Base-by-base conservation (phyloP, 2,113 vertebrate genomes). In the Lampris incognitus region DNA sequence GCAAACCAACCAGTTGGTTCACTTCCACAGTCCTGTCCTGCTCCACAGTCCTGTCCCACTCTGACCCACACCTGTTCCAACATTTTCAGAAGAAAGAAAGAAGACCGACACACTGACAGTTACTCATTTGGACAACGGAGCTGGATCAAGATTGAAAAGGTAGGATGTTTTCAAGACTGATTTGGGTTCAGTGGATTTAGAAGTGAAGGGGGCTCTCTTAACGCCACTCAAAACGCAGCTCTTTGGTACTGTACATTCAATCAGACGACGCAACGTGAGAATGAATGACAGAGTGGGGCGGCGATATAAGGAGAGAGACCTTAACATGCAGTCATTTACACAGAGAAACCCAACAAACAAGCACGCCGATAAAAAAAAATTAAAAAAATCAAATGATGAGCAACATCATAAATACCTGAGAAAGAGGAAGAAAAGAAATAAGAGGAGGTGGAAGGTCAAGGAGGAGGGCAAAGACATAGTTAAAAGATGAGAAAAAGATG, bases 221-320 rank as follows among this genome's bases (percentile, higher is more conserved):
- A 73, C 69, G 62, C 66, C 7, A 51, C 66, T 67, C 68, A 37
- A 24, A 56, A 74, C 11, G 9, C 38, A 62, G 62, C 69, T 88
- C 83, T 91, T 89, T 91, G 88, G 86, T 84, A 74, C 82, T 87
- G 86, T 84, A 74, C 82, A 52, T 79, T 78, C 61, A 67, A 11
- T 51, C 24, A 44, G 49, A 56, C 55, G 5, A 37, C 50, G 73
- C 83, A 82, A 76, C 57, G 41, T 44, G 55, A 59, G 50, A 52
- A 58, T 69, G 50, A 8, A 64, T 41, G 41, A 57, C 61, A 8
- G 24, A 13, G 39, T 37, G 62, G 52, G 11, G 24, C 10, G 9
- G 46, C 55, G 52, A 71, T 73, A 74, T n/a, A 9, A 7, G 38
- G 38, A 4, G 56, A 54, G 70, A 59, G 65, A 74, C 57, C 38